Percentiles rank a stretch among this genome's conserved stretches.
Evolutionary conservation across 2,797 vertebrate genomes (phyloP).

Genomic region (Galagoides demidoff): DNA sequence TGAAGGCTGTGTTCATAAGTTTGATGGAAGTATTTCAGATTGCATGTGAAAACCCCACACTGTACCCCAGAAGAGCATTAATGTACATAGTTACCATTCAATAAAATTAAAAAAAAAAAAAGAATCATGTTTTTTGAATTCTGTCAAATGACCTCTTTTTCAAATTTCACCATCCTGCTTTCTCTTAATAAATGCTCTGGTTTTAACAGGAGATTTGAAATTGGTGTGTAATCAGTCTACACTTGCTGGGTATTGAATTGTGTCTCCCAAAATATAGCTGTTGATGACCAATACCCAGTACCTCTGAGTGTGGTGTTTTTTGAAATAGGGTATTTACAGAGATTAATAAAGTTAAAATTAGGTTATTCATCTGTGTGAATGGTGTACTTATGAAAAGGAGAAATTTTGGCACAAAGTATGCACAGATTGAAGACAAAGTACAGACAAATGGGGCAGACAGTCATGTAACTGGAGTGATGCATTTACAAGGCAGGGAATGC

Average conservation of each 20-base stretch:
- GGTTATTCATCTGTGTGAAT: not conserved
- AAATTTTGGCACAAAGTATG: not conserved
- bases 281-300: not conserved
- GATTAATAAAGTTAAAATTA: not conserved
- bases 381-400: not conserved
- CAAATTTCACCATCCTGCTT: not conserved
- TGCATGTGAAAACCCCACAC: too few relatives aligned
- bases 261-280: not conserved
- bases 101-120: too few relatives aligned
- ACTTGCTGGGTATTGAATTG: not conserved
- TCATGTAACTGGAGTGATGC: not conserved
- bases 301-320: not conserved
- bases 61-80: too few relatives aligned
- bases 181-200: not conserved
- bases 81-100: too few relatives aligned
- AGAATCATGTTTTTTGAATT: not conserved
- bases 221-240: not conserved
- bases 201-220: conserved; percentile 5
- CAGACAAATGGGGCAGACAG: not conserved
- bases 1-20: too few relatives aligned
- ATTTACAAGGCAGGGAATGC: not conserved
- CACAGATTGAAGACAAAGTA: not conserved
- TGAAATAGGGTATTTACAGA: not conserved
- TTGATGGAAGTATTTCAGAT: too few relatives aligned
- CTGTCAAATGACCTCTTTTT: not conserved